Evolutionary conservation across 2,113 vertebrate genomes (phyloP), one percentile per base, ranked within the genome.

Genomic region (Tetrax tetrax): DNA sequence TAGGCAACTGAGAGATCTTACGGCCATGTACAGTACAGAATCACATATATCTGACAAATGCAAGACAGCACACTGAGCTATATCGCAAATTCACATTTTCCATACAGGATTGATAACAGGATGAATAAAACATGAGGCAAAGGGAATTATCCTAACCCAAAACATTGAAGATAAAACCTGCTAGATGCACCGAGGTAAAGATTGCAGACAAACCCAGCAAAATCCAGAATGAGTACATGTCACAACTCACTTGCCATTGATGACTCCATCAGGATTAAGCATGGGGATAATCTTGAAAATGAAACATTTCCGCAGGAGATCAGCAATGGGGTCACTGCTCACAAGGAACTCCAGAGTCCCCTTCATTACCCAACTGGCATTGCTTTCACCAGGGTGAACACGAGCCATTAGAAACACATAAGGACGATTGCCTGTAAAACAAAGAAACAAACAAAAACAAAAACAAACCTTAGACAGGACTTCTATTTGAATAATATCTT

Each of bases 291-390:
- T 93, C 97, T 99, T 99, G 97, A 99, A 99, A 96, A 99, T 98
- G 80, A 99, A 99, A n/a, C 98, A 98, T 75, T 99, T 98, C 71
- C 99, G 93, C 87, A 99, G 96, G 75, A 98, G 98, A 91, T 98
- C 96, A 15, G 99, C 99, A 64, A 98, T 98, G 5, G 98, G 98
- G 56, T 99, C 98, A 3, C 8, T 92, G 89, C 99, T 99, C 94
- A 98, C 97, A 13, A 99, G 98, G 91, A 99, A 99, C 94, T 99
- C 99, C 96, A 99, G 89, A 8, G 98, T 98, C 5, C 99, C 99
- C 96, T 99, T 99, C 99, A 99, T 99, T 68, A 99, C 98, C 99
- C 99, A 99, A 37, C 99, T 99, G 93, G 99, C 97, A 45, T 99
- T 99, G 93, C 99, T 99, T 95, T 99, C 99, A 2, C 99, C 99